phyloP scores from a whole-genome alignment of 2,797 vertebrate genomes.

The Alauda arvensis region DNA sequence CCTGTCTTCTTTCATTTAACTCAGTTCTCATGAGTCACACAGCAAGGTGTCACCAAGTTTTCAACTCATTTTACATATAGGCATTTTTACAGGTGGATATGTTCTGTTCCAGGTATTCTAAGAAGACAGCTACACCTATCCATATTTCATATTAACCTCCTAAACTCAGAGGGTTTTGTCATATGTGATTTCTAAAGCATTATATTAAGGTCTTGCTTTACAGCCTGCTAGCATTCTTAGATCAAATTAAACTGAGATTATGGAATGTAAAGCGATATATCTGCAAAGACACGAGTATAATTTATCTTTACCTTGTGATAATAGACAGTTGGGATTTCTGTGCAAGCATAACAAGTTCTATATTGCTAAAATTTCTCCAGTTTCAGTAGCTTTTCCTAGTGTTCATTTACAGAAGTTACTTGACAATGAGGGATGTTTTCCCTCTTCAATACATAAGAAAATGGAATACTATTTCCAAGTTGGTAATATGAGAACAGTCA shows the following conservation, averaged over 20 bases:
- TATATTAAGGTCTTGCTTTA: neutral
- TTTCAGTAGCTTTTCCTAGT: neutral
- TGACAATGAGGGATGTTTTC: neutral
- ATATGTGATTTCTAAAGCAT: neutral
- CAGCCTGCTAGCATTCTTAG: neutral
- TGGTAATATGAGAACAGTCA: neutral
- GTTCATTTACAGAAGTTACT: neutral
- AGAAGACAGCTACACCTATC: neutral
- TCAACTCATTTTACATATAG: neutral
- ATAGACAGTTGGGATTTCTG: neutral
- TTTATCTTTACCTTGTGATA: neutral
- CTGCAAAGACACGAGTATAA: neutral
- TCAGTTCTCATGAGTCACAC: neutral
- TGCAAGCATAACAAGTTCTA: neutral
- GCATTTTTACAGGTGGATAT: neutral
- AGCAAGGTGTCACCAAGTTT: neutral
- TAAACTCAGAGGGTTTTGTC: neutral
- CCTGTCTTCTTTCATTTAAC: neutral
- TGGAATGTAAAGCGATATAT: neutral
- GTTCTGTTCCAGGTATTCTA: neutral
- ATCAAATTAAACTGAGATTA: neutral
- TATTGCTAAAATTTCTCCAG: neutral
- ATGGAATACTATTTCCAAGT: neutral
- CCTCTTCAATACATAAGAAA: neutral
- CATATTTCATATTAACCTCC: neutral